Evolutionary conservation across 2,888 invertebrate species (phyloP).

Genomic region (Vandiemenella viatica): DNA sequence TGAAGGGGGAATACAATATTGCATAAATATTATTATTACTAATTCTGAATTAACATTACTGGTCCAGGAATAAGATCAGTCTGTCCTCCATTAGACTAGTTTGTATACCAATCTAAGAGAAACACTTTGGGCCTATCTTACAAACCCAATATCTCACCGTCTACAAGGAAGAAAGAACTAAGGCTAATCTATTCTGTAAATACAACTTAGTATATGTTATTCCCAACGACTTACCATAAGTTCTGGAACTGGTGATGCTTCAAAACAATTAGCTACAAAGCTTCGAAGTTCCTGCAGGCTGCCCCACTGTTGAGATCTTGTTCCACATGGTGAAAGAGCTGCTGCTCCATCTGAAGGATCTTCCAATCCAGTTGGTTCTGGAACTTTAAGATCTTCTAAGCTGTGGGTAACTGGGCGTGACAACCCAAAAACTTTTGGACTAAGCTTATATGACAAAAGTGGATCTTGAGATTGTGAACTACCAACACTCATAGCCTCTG

Average conservation of each 20-base stretch:
- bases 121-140: too few species aligned
- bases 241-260: slow-evolving; percentile 8
- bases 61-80: too few species aligned
- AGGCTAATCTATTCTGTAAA: too few species aligned
- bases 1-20: too few species aligned
- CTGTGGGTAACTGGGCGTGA: slow-evolving; percentile 28
- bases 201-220: too few species aligned
- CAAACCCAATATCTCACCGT: too few species aligned
- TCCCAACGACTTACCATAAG: slow-evolving; percentile 11
- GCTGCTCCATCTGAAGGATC: slow-evolving; percentile 2
- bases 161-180: too few species aligned
- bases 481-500: slow-evolving; percentile 12
- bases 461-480: slow-evolving; percentile 21
- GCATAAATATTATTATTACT: too few species aligned
- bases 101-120: too few species aligned
- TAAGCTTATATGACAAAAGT: slow-evolving; percentile 36
- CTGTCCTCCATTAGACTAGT: too few species aligned
- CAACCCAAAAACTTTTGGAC: slow-evolving; percentile 48
- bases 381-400: slow-evolving; percentile 28
- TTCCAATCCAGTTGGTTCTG: slow-evolving; percentile 14
- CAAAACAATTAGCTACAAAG: slow-evolving; percentile 24
- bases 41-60: too few species aligned
- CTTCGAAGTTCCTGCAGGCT: slow-evolving; percentile 48
- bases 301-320: slow-evolving; percentile 33
- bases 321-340: slow-evolving; percentile 1